Evolutionary conservation across 2,797 vertebrate species (phyloP), one percentile per base, ranked within the genome.

Genomic region (Odontamblyopus rebecca): DNA sequence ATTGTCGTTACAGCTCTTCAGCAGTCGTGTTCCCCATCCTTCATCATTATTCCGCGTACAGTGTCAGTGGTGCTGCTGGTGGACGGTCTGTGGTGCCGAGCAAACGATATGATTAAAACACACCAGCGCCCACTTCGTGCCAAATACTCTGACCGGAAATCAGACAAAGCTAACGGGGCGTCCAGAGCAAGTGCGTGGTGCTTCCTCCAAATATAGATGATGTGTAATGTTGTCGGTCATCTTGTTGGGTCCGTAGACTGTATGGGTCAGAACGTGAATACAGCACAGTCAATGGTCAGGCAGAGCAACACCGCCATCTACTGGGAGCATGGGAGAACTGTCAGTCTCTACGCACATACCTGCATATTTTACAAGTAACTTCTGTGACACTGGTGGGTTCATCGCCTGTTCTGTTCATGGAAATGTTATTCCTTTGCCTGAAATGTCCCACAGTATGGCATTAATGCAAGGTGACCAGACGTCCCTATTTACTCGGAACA

Each of bases 11-110:
- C 71, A 73, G 54, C 67, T 71, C 5, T 62, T 72, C 32, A 30
- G 12, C 77, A 71, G 71, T 65, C 44, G 9, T 5, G 59, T 15
- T 76, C 79, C 76, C 79, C 84, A 84, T 86, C 87, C 67, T 65
- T 72, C 61, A 60, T 61, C 70, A 71, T 57, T 70, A n/a, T 62
- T 38, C 48, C 35, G 18, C 19, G 67, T 5, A 27, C 23, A 44
- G 2, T 19, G 6, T 6, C 6, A 50, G 67, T 12, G n/a, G 29
- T 9, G 44, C 15, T 7, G 41, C 41, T n/a, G 3, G 23, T 23
- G 23, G 23, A 5, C 6, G 32, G 4, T 35, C 35, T 35, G 35
- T 35, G 32, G 53, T 56, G n/a, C 51, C 51, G 15, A 16, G 50
- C 15, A 48, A 57, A 48, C 0, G n/a, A 11, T 74, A 69, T 6